phyloP scores from a whole-genome alignment of 2,888 invertebrate species.

The Argyresthia goedartella region DNA sequence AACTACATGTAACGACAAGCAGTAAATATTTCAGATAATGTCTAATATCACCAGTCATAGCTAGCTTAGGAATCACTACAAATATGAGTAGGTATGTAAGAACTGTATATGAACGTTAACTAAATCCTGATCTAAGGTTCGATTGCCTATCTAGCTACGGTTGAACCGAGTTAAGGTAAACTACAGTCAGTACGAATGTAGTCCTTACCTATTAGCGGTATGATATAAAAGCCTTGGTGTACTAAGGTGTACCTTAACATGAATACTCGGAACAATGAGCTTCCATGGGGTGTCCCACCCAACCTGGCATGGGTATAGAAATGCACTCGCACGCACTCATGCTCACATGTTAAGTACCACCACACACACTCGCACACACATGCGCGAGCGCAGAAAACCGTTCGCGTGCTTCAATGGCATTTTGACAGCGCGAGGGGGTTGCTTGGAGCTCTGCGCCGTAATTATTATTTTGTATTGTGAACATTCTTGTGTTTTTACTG shows the following conservation, averaged over 20 bases:
- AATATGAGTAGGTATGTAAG: too few species aligned
- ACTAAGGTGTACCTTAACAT: constrained; percentile 8
- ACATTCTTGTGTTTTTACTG: neutral
- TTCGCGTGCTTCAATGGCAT: constrained; percentile 35
- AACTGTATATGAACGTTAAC: too few species aligned
- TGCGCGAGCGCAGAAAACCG: constrained; percentile 28
- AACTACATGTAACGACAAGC: too few species aligned
- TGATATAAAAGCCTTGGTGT: neutral
- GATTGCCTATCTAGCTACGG: too few species aligned
- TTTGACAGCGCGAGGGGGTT: constrained; percentile 21
- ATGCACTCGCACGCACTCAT: constrained; percentile 7
- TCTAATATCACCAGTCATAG: too few species aligned
- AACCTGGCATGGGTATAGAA: constrained; percentile 26
- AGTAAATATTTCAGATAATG: too few species aligned
- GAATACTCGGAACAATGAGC: too few species aligned
- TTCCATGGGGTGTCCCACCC: constrained; percentile 48
- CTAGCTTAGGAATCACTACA: too few species aligned
- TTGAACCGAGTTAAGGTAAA: too few species aligned
- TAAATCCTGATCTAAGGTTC: too few species aligned
- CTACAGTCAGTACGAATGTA: too few species aligned
- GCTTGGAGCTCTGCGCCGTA: constrained; percentile 13
- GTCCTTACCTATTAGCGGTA: too few species aligned
- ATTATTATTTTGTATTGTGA: neutral
- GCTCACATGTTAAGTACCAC: constrained; percentile 11
- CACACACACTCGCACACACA: constrained; percentile 13